Evolutionary conservation across 1,140 invertebrate genomes (phyloP), one percentile per base, ranked within the genome.

Genomic region (Homarus americanus): DNA sequence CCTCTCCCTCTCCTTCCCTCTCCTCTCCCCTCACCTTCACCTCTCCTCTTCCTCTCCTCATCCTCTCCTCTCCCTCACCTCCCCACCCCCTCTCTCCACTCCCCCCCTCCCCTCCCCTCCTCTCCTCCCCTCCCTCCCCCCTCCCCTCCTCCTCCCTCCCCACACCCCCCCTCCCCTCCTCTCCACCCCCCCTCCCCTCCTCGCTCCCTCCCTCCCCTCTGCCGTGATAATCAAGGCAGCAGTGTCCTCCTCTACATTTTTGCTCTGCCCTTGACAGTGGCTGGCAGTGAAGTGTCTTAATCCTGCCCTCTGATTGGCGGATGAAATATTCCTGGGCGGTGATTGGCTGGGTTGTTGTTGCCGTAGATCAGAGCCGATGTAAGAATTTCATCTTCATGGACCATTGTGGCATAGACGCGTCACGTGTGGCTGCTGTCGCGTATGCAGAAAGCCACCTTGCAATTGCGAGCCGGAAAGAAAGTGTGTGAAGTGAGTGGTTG

Each of bases 321-420:
- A 32, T 69, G n/a, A 69, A 69, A 69, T 32, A 69, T 69, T 28
- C 10, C 63, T 1, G n/a, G 3, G 15, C n/a, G 3, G 40, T 85
- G 82, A 85, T 85, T 73, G 82, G 82, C 17, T 72, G 82, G 82
- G 17, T 49, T 86, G 83, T 86, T 86, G 83, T 86, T 32, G 24
- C n/a, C 49, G 44, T 86, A 53, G 32, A 73, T 86, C 72, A 86
- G 24, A 32, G 83, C 32, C 9, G 10, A 0, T 58, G 79, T 28
- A 82, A 82, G 79, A 82, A 82, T 82, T 17, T 80, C 78, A 53
- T 53, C 78, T 80, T 53, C 9, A 80, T n/a, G n/a, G 78, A 53
- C 53, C 78, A 82, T 82, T 82, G 79, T 82, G 79, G 49, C 40
- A n/a, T 44, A 40, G 73, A 76, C 20, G 40, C 76, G 83, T 86